Conservation (phyloP, 2,797 vertebrate species). For the Lindbergichthys nudifrons region DNA sequence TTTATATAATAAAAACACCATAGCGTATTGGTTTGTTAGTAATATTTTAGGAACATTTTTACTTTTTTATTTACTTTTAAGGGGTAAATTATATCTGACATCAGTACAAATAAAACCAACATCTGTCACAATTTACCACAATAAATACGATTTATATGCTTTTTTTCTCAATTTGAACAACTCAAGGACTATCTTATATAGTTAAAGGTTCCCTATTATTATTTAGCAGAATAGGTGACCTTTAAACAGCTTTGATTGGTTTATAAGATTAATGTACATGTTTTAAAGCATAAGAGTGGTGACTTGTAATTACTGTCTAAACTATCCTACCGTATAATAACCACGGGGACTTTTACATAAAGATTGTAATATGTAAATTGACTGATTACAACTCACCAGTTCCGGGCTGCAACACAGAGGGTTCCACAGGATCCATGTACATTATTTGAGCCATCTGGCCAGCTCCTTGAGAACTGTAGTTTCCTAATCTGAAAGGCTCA, state of each 20-base stretch:
- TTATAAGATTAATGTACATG: neutral
- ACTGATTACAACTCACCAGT: conserved; percentile 85
- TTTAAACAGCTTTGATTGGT: neutral
- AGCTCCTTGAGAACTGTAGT: conserved; percentile 84
- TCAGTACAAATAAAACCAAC: neutral
- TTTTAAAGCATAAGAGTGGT: neutral
- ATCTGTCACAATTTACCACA: too few species aligned
- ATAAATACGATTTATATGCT: neutral
- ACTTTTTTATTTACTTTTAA: neutral
- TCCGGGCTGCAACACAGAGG: conserved; percentile 78
- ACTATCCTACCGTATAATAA: neutral
- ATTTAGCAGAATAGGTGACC: too few species aligned
- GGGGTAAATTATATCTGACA: neutral
- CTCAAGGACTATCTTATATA: neutral
- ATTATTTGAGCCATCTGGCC: conserved; percentile 79
- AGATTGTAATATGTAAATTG: neutral
- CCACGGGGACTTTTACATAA: neutral
- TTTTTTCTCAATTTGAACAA: neutral
- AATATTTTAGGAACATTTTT: neutral
- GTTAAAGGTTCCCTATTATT: too few species aligned
- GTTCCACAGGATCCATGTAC: conserved; percentile 79
- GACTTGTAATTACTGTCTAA: neutral
- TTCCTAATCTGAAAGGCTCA: conserved; percentile 91
- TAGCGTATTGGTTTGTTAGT: neutral
- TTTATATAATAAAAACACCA: neutral